phyloP scores from a whole-genome alignment of 2,888 invertebrate species.

The Lepidonotus clava region DNA sequence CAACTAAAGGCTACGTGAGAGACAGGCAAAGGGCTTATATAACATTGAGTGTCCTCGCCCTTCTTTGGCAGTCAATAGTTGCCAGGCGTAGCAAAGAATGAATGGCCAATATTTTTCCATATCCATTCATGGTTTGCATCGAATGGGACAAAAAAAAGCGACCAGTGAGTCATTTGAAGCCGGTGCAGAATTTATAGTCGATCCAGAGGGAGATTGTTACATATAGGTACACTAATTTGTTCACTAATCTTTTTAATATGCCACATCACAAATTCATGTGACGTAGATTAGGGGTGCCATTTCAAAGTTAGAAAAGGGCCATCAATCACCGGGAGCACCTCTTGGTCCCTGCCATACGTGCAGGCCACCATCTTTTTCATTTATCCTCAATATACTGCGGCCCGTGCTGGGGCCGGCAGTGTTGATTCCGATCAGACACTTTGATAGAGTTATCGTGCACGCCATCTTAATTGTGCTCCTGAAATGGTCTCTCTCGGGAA shows the following conservation, averaged over 20 bases:
- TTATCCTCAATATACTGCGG: background rate
- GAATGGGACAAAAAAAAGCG: too few relatives aligned
- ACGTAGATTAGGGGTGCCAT: background rate
- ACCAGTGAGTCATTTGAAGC: too few relatives aligned
- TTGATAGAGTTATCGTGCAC: background rate
- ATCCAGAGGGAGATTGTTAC: too few relatives aligned
- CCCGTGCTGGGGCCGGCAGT: too few relatives aligned
- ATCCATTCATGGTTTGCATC: too few relatives aligned
- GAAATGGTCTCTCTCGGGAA: background rate
- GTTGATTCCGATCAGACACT: background rate
- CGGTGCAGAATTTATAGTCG: too few relatives aligned
- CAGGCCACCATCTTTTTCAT: background rate
- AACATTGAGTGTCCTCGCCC: background rate
- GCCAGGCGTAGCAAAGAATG: too few relatives aligned
- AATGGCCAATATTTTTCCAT: too few relatives aligned
- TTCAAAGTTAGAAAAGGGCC: background rate
- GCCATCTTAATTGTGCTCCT: constrained; percentile 36
- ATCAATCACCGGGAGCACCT: background rate
- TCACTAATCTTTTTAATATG: background rate
- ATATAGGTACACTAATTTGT: too few relatives aligned
- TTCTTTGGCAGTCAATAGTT: too few relatives aligned
- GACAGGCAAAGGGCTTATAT: background rate
- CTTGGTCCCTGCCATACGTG: background rate
- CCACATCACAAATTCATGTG: constrained; percentile 6
- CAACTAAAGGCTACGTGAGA: background rate